Percentiles rank a stretch among this genome's conserved stretches.
phyloP scores from a whole-genome alignment of 2,797 vertebrate genomes.

The Brachyrhaphis roseni region DNA sequence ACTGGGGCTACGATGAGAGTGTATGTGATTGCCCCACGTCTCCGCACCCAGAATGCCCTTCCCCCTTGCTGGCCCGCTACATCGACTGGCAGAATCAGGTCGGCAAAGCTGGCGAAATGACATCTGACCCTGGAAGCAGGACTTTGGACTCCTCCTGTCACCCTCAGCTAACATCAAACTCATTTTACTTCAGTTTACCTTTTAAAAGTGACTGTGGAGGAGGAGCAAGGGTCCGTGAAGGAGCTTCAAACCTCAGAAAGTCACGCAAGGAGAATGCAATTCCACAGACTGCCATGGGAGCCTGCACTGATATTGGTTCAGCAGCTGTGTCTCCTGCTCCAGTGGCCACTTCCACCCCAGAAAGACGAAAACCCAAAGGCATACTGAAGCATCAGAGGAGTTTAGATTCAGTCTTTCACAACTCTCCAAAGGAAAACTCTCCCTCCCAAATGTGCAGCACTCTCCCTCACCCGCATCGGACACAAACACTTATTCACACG shows the following conservation, averaged over 20 bases:
- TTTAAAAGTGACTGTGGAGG: conserved; percentile 53
- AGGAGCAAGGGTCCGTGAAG: conserved; percentile 41
- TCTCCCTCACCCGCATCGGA: conserved; percentile 33
- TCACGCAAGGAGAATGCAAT: conserved; percentile 84
- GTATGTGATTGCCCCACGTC: conserved; percentile 84
- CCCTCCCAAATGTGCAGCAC: conserved; percentile 38
- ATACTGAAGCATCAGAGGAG: conserved; percentile 84
- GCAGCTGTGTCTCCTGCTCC: conserved; percentile 36
- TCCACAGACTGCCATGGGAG: conserved; percentile 65
- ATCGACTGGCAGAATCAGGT: conserved; percentile 86
- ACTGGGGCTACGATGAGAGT: conserved; percentile 85
- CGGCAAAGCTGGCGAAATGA: conserved; percentile 35
- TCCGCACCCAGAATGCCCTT: conserved; percentile 79
- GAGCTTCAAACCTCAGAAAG: conserved; percentile 76
- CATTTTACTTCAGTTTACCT: conserved; percentile 69
- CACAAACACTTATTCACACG: conserved; percentile 35
- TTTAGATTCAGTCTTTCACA: conserved; percentile 75
- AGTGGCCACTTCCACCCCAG: conserved; percentile 39
- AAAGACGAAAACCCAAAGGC: conserved; percentile 80
- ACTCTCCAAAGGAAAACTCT: conserved; percentile 48
- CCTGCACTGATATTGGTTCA: conserved; percentile 35
- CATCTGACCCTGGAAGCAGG: conserved; percentile 23
- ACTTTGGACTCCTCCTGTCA: conserved; percentile 46
- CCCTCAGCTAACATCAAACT: conserved; percentile 37
- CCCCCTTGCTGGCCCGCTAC: conserved; percentile 85